Percentiles rank a stretch among this genome's conserved stretches.
Evolutionary conservation across 2,113 vertebrate genomes (phyloP).

Genomic region (Bos indicus): DNA sequence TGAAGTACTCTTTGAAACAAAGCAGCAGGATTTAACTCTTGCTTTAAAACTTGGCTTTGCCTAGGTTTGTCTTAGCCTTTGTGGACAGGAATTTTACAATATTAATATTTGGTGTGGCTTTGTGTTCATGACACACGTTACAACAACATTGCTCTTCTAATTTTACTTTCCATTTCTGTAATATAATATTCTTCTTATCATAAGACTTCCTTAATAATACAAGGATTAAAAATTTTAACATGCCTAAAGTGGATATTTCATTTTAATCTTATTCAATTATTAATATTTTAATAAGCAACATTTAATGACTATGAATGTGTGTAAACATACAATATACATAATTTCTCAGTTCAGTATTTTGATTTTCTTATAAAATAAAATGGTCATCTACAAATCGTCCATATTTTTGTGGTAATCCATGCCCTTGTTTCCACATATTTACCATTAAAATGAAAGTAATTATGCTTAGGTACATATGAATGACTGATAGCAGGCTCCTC

Average conservation of each 20-base stretch:
- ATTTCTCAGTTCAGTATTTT: neutral
- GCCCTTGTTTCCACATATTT: neutral
- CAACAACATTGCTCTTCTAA: neutral
- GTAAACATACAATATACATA: neutral
- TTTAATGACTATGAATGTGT: neutral
- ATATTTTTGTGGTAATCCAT: neutral
- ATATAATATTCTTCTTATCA: neutral
- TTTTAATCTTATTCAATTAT: neutral
- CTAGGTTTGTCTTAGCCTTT: neutral
- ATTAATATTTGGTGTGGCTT: neutral
- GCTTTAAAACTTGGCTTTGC: neutral
- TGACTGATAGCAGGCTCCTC: neutral
- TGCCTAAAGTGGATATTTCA: neutral
- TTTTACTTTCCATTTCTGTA: neutral
- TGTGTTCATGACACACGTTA: neutral
- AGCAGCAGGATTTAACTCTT: neutral
- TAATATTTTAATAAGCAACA: neutral
- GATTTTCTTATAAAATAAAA: conserved; percentile 3
- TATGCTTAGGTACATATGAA: neutral
- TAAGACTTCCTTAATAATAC: neutral
- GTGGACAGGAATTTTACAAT: neutral
- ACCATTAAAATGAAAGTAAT: neutral
- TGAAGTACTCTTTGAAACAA: neutral
- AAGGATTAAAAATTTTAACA: neutral
- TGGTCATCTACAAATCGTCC: neutral